phyloP scores from a whole-genome alignment of 2,888 invertebrate genomes.

The Rhogogaster chlorosoma region DNA sequence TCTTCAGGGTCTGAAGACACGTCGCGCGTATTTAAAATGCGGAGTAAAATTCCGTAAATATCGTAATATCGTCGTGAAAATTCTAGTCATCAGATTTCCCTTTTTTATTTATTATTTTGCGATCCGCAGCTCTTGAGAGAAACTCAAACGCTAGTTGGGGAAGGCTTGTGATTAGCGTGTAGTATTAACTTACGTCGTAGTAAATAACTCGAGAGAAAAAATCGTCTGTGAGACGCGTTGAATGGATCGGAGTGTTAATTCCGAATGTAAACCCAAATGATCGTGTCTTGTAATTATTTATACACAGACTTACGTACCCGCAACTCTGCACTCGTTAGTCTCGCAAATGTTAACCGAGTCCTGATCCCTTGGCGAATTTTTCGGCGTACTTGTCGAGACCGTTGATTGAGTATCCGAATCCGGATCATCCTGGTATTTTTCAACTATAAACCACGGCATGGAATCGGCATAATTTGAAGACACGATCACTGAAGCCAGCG shows the following conservation, averaged over 20 bases:
- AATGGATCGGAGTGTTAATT: neutral
- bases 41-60: neutral
- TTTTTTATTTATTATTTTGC: no score
- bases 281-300: neutral
- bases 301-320: slow-evolving; percentile 1
- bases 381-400: neutral
- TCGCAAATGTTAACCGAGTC: slow-evolving; percentile 9
- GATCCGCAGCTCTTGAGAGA: neutral
- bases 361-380: neutral
- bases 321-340: slow-evolving; percentile 17
- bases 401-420: neutral
- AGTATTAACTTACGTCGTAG: neutral
- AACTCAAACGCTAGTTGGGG: neutral
- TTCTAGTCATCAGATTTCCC: neutral
- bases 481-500: neutral
- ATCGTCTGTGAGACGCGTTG: neutral
- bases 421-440: slow-evolving; percentile 2
- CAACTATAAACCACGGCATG: slow-evolving; percentile 19
- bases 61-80: neutral
- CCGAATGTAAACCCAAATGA: neutral
- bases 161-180: neutral
- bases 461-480: neutral
- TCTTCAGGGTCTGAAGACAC: neutral
- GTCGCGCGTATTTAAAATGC: neutral
- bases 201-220: neutral